phyloP scores from a whole-genome alignment of 2,113 vertebrate species.

The Rhinoderma darwinii region DNA sequence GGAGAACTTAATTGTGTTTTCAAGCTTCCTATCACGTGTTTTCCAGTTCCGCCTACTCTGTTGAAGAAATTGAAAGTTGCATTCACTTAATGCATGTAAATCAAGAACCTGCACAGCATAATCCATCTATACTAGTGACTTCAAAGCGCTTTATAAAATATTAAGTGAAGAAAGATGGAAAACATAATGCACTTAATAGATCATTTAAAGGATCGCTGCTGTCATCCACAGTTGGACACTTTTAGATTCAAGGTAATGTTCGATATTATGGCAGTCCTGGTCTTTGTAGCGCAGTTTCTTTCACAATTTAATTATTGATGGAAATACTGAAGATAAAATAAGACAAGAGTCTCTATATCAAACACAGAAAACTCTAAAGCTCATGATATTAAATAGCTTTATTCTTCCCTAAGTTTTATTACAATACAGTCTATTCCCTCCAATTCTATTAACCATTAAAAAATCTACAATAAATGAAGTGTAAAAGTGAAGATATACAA shows the following conservation, averaged over 20 bases:
- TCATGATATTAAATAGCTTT: conserved; percentile 20
- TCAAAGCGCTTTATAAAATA: conserved; percentile 52
- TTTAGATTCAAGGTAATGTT: conserved; percentile 33
- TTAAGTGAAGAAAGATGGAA: conserved; percentile 47
- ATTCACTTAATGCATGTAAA: conserved; percentile 18
- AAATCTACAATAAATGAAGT: conserved; percentile 6
- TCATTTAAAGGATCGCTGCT: conserved; percentile 43
- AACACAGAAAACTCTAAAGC: conserved; percentile 3
- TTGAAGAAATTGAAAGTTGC: background rate
- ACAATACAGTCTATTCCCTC: conserved; percentile 1
- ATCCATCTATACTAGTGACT: conserved; percentile 23
- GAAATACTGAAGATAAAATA: conserved; percentile 25
- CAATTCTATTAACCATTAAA: conserved; percentile 12
- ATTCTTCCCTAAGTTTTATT: conserved; percentile 26
- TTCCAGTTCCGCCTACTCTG: background rate
- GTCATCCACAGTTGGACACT: conserved; percentile 24
- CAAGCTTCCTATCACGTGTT: background rate
- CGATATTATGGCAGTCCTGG: conserved; percentile 9
- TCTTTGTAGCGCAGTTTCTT: conserved; percentile 29
- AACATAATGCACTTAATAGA: conserved; percentile 49
- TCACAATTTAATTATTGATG: conserved; percentile 46
- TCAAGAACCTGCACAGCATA: conserved; percentile 22
- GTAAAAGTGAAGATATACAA: conserved; percentile 1
- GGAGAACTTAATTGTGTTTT: background rate
- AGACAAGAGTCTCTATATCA: conserved; percentile 16